Evolutionary conservation across 2,888 invertebrate species (phyloP), one percentile per base, ranked within the genome.

Genomic region (Tenthredo mesomela): DNA sequence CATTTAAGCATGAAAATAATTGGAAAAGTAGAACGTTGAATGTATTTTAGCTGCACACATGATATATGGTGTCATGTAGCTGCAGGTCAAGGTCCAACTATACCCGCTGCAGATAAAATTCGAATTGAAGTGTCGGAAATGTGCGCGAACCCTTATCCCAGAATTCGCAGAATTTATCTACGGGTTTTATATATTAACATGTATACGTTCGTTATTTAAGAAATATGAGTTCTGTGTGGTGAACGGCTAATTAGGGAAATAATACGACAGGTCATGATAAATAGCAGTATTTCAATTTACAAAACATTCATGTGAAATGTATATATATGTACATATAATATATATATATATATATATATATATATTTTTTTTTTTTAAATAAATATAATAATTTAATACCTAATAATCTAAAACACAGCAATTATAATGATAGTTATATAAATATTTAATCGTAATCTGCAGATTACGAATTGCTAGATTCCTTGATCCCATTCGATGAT

Each of bases 401-500:
- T 77, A 54, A 21, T 25, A 61, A 61, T 61, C 1, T 77, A 50
- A n/a, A 77, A 50, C 7, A 29, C 4, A 21, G 15, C 18, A 54
- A 29, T 29, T 33, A 33, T 18, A 18, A 25, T 0, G 7, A 25
- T 65, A 67, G 33, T 61, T 67, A 67, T 67, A 29, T 33, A 33
- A 6, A 25, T 61, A 33, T 18, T 15, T 67, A 29, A n/a, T n/a
- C 25, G 33, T 47, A 33, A n/a, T n/a, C 9, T 15, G 61, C 10
- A 25, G 21, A 61, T 61, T 61, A 33, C 7, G 18, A n/a, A 25
- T 21, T 40, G 25, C 37, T 18, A 3, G 61, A 61, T 61, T 80
- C 61, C 61, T 80, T 80, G 61, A 80, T 43, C n/a, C 25, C 80
- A 21, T 80, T 80, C 6, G 40, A 61, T 12, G 58, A 25, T 33